These are phyloP conservation scores for Lasioglossum vierecki DNA, from an alignment of 2,888 invertebrate species.

Conservation along the genomic window DNA sequence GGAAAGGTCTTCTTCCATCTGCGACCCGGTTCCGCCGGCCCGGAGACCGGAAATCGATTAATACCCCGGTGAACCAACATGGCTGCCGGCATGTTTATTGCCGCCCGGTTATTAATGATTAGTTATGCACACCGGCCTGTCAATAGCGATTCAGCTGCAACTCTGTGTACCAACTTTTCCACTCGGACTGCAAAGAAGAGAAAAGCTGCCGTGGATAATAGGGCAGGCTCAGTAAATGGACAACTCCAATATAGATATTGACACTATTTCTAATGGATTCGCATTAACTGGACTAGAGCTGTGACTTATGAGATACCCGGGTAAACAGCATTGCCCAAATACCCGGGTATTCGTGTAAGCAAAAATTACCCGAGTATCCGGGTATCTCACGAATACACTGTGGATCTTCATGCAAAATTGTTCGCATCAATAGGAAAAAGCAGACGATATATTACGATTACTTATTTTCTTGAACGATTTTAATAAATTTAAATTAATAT, in stretches of 20 bases:
- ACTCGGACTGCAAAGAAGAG: not conserved
- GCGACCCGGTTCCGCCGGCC: not conserved
- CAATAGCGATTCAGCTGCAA: not conserved
- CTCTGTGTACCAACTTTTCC: not conserved
- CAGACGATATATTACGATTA: no score
- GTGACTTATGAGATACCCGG: no score
- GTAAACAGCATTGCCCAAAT: no score
- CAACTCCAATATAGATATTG: not conserved
- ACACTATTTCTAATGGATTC: not conserved
- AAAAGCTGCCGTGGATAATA: not conserved
- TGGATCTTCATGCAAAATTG: no score
- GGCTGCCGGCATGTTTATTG: not conserved
- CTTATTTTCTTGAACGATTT: no score
- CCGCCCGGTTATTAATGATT: not conserved
- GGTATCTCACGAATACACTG: no score
- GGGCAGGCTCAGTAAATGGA: not conserved
- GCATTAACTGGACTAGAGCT: no score
- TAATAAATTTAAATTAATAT: no score
- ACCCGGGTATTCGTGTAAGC: no score
- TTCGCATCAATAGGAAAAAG: no score
- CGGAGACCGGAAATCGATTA: slow-evolving; percentile 14
- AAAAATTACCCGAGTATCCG: no score
- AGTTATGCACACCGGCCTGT: not conserved
- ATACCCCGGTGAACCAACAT: not conserved
- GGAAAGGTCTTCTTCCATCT: not conserved